phyloP scores from a whole-genome alignment of 2,797 vertebrate species.

The Pseudochaenichthys georgianus region DNA sequence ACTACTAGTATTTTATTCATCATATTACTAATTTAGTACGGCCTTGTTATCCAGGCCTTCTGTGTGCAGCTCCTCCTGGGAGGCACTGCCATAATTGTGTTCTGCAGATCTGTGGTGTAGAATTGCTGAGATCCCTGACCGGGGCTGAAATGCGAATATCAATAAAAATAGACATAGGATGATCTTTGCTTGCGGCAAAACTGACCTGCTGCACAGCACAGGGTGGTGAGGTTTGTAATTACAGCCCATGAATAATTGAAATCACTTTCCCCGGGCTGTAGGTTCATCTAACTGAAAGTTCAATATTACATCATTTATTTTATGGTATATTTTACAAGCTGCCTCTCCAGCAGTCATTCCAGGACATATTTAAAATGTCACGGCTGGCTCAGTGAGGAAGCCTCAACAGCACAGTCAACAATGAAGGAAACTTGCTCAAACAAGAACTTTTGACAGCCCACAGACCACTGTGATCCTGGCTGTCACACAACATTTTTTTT shows the following conservation, averaged over 20 bases:
- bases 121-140: slow-evolving; percentile 77
- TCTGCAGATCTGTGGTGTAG: slow-evolving; percentile 70
- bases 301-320: slow-evolving; percentile 79
- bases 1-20: slow-evolving; percentile 77
- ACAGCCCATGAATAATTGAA: slow-evolving; percentile 84
- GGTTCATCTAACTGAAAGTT: slow-evolving; percentile 75
- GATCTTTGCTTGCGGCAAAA: slow-evolving; percentile 83
- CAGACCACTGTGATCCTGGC: slow-evolving; percentile 24
- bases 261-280: slow-evolving; percentile 74
- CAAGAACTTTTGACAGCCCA: slow-evolving; percentile 40
- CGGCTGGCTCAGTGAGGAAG: slow-evolving; percentile 12
- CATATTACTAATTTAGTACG: slow-evolving; percentile 79
- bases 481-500: slow-evolving; percentile 27
- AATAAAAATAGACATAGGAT: slow-evolving; percentile 82
- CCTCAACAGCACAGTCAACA: slow-evolving; percentile 36
- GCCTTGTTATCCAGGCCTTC: slow-evolving; percentile 77
- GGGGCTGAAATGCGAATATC: slow-evolving; percentile 81
- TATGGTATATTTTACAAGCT: slow-evolving; percentile 66
- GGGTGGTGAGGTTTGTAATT: slow-evolving; percentile 76
- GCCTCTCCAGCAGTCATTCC: slow-evolving; percentile 46
- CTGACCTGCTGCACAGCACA: slow-evolving; percentile 49
- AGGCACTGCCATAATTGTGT: slow-evolving; percentile 74
- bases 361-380: slow-evolving; percentile 57
- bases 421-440: slow-evolving; percentile 35
- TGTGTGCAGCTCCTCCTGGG: slow-evolving; percentile 66